Percentiles rank a stretch among this genome's conserved stretches.
Conservation (phyloP, 2,113 vertebrate species). For the Catharus bicknelli region DNA sequence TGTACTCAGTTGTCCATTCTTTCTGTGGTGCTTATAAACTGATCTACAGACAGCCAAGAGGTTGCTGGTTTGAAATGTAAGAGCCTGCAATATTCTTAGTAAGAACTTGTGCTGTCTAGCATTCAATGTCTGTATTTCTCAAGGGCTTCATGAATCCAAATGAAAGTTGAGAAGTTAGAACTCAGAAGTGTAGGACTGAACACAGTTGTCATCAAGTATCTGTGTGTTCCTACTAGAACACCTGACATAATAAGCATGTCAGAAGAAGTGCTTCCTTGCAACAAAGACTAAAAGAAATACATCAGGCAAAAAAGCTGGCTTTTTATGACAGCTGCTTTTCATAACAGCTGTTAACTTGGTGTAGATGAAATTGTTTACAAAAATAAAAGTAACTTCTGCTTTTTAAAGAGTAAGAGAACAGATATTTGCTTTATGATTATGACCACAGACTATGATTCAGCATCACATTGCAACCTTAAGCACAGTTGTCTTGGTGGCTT, state of each 20-base stretch:
- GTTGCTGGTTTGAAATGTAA: background rate
- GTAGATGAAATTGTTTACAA: background rate
- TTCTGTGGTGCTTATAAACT: background rate
- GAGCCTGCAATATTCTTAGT: background rate
- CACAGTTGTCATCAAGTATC: background rate
- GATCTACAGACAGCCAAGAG: background rate
- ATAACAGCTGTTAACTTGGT: background rate
- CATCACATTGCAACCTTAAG: background rate
- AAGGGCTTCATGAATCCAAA: background rate
- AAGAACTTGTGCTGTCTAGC: background rate
- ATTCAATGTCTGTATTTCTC: background rate
- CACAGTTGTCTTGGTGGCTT: background rate
- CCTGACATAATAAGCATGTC: background rate
- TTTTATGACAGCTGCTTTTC: background rate
- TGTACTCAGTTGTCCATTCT: background rate
- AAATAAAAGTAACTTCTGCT: background rate
- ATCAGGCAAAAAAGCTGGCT: background rate
- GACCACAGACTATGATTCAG: background rate
- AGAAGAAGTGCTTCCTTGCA: background rate
- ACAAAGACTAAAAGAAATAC: background rate
- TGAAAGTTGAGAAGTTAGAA: background rate
- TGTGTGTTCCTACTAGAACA: background rate
- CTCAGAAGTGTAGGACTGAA: background rate
- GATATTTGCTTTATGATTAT: background rate
- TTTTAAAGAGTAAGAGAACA: background rate